These are phyloP conservation scores for Lophotis ruficrista DNA, from an alignment of 2,113 vertebrate species.

Conservation along the genomic window DNA sequence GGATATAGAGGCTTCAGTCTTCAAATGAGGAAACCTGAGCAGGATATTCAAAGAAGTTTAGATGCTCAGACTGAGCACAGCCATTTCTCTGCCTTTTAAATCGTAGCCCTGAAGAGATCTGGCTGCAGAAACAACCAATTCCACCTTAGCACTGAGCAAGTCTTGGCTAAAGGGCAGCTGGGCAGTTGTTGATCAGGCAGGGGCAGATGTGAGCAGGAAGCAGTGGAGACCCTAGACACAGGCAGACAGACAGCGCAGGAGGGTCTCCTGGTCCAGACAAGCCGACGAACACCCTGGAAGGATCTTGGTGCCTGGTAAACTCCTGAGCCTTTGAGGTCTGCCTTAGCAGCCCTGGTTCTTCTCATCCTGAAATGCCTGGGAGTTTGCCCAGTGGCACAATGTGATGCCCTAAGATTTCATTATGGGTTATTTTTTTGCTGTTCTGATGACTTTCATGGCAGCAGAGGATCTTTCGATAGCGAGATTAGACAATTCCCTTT, in stretches of 20 bases:
- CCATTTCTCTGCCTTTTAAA: not conserved
- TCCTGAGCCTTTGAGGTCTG: not conserved
- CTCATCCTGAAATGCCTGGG: not conserved
- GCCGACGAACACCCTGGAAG: fast-evolving
- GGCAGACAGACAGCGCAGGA: not conserved
- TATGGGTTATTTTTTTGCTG: not conserved
- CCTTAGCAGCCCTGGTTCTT: not conserved
- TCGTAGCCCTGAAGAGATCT: not conserved
- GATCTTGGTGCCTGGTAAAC: not conserved
- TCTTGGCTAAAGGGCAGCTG: fast-evolving
- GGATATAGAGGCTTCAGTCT: not conserved
- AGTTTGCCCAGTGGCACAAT: not conserved
- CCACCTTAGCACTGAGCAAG: not conserved
- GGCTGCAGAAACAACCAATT: not conserved
- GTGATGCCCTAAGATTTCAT: not conserved
- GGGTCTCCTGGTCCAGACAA: not conserved
- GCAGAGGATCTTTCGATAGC: not conserved
- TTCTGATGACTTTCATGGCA: not conserved
- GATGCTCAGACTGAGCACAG: not conserved
- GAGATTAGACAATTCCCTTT: not conserved
- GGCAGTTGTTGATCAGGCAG: not conserved
- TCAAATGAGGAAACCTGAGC: not conserved
- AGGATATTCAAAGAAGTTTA: not conserved
- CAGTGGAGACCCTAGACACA: not conserved
- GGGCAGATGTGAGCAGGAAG: not conserved